phyloP scores from a whole-genome alignment of 2,113 vertebrate species.

The Leptocoma aspasia region DNA sequence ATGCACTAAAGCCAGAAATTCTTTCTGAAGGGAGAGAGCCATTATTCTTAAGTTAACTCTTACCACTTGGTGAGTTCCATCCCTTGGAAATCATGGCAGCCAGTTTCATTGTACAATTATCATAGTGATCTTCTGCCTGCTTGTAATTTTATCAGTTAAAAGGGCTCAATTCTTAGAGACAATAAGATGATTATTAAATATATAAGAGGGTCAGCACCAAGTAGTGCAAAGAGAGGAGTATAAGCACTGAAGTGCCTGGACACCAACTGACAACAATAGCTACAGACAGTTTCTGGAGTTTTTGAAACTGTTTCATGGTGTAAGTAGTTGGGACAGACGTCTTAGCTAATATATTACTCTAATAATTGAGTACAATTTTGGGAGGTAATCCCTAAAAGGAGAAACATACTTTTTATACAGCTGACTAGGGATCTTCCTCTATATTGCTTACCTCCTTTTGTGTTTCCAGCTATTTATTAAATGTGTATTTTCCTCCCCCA shows the following conservation, averaged over 20 bases:
- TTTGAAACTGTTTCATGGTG: neutral
- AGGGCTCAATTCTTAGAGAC: neutral
- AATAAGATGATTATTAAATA: neutral
- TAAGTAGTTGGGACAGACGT: neutral
- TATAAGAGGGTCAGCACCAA: neutral
- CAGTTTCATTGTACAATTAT: neutral
- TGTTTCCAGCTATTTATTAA: neutral
- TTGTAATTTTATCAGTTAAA: neutral
- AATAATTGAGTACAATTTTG: neutral
- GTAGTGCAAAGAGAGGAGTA: neutral
- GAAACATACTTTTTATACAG: neutral
- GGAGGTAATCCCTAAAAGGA: neutral
- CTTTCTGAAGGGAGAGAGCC: neutral
- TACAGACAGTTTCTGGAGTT: neutral
- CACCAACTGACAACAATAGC: neutral
- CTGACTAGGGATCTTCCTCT: neutral
- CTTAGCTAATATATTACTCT: neutral
- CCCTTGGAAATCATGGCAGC: neutral
- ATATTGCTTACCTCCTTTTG: neutral
- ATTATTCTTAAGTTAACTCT: neutral
- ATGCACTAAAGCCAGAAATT: neutral
- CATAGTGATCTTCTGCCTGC: neutral
- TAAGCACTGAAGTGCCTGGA: neutral
- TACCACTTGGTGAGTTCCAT: neutral
- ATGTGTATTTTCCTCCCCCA: neutral